Base-by-base conservation (phyloP, 2,888 invertebrate species). In the Drosophila aldrichi region DNA sequence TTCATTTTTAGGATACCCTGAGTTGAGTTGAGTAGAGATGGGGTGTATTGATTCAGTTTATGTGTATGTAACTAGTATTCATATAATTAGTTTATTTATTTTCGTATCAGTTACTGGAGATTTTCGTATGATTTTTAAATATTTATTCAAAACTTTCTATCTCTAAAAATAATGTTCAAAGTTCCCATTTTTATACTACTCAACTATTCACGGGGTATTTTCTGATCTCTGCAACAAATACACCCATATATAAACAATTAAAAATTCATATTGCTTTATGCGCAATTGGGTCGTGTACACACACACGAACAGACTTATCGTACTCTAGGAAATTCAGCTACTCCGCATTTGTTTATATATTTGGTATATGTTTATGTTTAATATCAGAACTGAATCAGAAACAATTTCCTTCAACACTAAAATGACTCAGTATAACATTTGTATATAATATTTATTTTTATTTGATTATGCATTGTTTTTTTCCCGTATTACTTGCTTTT, bases 341-440 rank as follows among this genome's bases (percentile, higher is more conserved):
- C 22, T 51, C 16, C 44, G 14, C 1, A 43, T 20, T 44, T 56
- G 54, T 52, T 22, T 52, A 52, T 51, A 7, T 34, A 4, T 62
- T 46, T 38, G n/a, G 51, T 59, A 54, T 57, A 57, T 65, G 12
- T 18, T 48, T 22, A 48, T 69, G 32, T 32, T 55, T 77, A 48
- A 55, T n/a, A 20, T 46, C 6, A 3, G 7, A 22, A 46, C 48
- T 67, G 67, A 66, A 54, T 66, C 52, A 66, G 40, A 58, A 16
- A 41, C n/a, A 8, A 32, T 65, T 54, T 49, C n/a, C 29, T 32
- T 29, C 9, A 14, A 54, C 20, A 36, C 12, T 38, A 38, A 38
- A 59, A 41, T 82, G 82, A 85, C 66, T 88, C 86, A 73, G 65
- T 43, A 25, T 36, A 64, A 64, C 20, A 60, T 55, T 62, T 38